These are phyloP conservation scores for Nannobrachium achirus DNA, from an alignment of 2,113 vertebrate species.

Conservation along the genomic window DNA sequence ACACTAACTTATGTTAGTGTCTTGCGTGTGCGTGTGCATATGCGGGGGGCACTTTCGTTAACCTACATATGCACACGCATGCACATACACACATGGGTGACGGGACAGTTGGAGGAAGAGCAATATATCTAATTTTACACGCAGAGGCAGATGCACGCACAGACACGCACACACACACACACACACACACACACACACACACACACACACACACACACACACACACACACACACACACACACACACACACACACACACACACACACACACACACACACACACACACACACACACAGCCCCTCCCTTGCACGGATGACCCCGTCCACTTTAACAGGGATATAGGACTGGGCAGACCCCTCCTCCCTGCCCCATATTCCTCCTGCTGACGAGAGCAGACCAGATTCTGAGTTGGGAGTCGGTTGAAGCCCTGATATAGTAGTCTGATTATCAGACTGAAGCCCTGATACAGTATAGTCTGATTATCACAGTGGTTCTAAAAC, in stretches of 20 bases:
- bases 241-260: slow-evolving; percentile 49
- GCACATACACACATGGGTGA: too few relatives aligned
- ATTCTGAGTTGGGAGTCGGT: slow-evolving; percentile 44
- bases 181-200: slow-evolving; percentile 49
- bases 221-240: slow-evolving; percentile 50
- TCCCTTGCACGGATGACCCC: slow-evolving; percentile 12
- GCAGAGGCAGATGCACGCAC: too few relatives aligned
- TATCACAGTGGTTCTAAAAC: too few relatives aligned
- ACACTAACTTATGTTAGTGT: too few relatives aligned
- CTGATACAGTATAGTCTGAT: too few relatives aligned
- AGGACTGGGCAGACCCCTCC: slow-evolving; percentile 35
- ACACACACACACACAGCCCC: slow-evolving; percentile 2
- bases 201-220: slow-evolving; percentile 51
- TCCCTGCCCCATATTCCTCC: slow-evolving; percentile 51
- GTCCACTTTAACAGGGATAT: slow-evolving; percentile 39
- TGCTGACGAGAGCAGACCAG: not conserved
- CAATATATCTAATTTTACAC: too few relatives aligned
- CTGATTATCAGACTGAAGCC: too few relatives aligned
- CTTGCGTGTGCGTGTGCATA: too few relatives aligned
- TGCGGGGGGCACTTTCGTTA: too few relatives aligned
- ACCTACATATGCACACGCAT: too few relatives aligned
- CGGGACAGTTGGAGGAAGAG: too few relatives aligned
- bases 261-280: slow-evolving; percentile 51
- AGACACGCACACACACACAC: slow-evolving; percentile 51
- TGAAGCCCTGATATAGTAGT: too few relatives aligned